Base-by-base conservation (phyloP, 2,797 vertebrate species). In the Tinamus major region DNA sequence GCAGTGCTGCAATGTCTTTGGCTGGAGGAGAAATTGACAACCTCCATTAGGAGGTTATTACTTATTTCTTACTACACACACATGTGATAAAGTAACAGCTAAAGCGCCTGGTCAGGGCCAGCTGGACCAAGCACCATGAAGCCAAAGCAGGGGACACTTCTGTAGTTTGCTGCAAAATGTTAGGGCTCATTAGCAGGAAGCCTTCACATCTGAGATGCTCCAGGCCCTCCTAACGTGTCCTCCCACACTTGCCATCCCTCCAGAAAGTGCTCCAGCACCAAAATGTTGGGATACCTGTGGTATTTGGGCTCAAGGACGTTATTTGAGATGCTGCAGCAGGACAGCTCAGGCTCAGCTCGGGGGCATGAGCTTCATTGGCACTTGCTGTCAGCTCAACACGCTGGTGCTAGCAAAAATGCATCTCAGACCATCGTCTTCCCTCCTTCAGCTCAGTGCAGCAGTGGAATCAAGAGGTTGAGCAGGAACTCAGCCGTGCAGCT, bases 271-370 rank as follows among this genome's bases (percentile, higher is more conserved):
- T 90, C 26, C 29, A 64, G 48, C 35, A 44, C 16, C 10, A 75
- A 37, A 35, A 26, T 3, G 4, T 19, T 58, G 26, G 6, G 6
- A 3, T 51, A 4, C 31, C 35, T 0, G 0, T 3, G 10, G 23
- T 62, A 16, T 70, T 68, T 80, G 48, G 9, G 8, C 31, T 24
- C 29, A 8, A 24, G 68, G 42, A 35, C 4, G 17, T 20, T 41
- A 15, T 39, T 42, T 27, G 20, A 37, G 64, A 33, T 0, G 1
- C 26, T 20, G 70, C 71, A 62, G 31, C 4, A 65, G 16, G 29
- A 77, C 29, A 44, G 19, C 20, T 13, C 19, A 21, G 18, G 20
- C 44, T 35, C 9, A 56, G 26, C 48, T 29, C 29, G 5, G 8
- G 33, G 53, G 14, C 7, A 8, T 68, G 72, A 75, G 27, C 11